phyloP scores from a whole-genome alignment of 37 sponge, comb jelly and placozoan species.

The Beroe forskalii region DNA sequence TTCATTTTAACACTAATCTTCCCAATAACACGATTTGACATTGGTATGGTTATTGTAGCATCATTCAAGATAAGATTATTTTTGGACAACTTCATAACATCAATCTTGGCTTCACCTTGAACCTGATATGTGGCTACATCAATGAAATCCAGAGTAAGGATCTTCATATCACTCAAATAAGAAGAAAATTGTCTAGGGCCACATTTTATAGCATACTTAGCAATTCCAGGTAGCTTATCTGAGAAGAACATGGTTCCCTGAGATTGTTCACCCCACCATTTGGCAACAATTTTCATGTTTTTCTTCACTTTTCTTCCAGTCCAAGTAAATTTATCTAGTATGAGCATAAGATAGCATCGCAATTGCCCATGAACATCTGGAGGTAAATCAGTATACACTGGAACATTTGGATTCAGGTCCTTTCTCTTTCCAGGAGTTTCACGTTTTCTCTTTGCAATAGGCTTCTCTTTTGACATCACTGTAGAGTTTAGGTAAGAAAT shows the following conservation, averaged over 20 bases:
- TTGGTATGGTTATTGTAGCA: not conserved
- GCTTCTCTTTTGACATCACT: not conserved
- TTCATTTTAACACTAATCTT: constrained; percentile 20
- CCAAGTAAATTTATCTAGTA: constrained; percentile 36
- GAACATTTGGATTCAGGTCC: not conserved
- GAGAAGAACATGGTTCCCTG: constrained; percentile 17
- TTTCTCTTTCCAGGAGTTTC: not conserved
- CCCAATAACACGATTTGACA: constrained; percentile 14
- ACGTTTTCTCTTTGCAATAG: not conserved
- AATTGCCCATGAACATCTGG: constrained; percentile 63
- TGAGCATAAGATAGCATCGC: constrained; percentile 33
- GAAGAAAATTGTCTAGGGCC: constrained; percentile 49
- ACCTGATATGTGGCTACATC: constrained; percentile 3
- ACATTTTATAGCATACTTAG: constrained; percentile 47
- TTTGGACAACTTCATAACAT: constrained; percentile 8
- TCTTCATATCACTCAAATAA: constrained; percentile 17
- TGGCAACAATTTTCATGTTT: not conserved
- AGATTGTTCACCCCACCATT: constrained; percentile 60
- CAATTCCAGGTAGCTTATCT: not conserved
- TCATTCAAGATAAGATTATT: constrained; percentile 9
- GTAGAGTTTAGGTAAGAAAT: too few relatives aligned
- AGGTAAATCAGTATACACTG: constrained; percentile 35
- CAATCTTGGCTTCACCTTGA: constrained; percentile 35
- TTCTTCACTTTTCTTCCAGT: constrained; percentile 11
- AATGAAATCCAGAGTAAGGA: constrained; percentile 44